phyloP scores from a whole-genome alignment of 2,113 vertebrate species.

The Eublepharis macularius region DNA sequence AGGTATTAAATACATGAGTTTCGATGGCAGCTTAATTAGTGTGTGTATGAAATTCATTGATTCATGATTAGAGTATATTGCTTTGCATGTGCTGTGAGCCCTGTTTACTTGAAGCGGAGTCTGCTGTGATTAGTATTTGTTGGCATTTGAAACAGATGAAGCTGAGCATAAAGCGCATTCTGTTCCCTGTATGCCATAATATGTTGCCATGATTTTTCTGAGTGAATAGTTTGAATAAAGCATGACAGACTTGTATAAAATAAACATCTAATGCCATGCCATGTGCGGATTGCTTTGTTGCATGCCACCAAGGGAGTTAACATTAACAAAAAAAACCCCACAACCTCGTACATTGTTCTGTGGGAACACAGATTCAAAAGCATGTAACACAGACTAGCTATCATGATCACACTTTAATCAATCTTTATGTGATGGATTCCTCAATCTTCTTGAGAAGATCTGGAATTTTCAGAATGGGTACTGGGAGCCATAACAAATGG shows the following conservation, averaged over 20 bases:
- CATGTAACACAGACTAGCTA: background rate
- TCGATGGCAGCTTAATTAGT: conserved; percentile 53
- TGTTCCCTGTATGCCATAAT: conserved; percentile 6
- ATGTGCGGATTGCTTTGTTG: background rate
- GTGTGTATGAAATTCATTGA: conserved; percentile 58
- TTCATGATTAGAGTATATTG: conserved; percentile 45
- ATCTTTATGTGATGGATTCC: background rate
- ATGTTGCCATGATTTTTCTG: conserved; percentile 4
- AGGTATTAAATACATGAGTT: conserved; percentile 32
- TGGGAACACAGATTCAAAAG: background rate
- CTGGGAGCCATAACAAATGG: too few species aligned
- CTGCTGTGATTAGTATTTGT: conserved; percentile 38
- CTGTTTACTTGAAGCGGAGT: conserved; percentile 11
- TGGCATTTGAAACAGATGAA: conserved; percentile 48
- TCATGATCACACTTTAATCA: background rate
- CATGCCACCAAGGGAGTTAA: background rate
- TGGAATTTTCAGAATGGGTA: too few species aligned
- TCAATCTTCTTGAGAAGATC: too few species aligned
- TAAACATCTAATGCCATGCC: conserved; percentile 4
- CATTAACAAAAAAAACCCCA: background rate
- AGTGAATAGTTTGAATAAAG: conserved; percentile 16
- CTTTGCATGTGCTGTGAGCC: conserved; percentile 31
- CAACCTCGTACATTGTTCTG: background rate
- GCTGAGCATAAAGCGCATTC: conserved; percentile 14
- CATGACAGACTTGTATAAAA: conserved; percentile 28